A percentile compares a stretch with the other conserved stretches of the same genome.
Conservation (phyloP, 2,797 vertebrate genomes). For the Darevskia nairensis region DNA sequence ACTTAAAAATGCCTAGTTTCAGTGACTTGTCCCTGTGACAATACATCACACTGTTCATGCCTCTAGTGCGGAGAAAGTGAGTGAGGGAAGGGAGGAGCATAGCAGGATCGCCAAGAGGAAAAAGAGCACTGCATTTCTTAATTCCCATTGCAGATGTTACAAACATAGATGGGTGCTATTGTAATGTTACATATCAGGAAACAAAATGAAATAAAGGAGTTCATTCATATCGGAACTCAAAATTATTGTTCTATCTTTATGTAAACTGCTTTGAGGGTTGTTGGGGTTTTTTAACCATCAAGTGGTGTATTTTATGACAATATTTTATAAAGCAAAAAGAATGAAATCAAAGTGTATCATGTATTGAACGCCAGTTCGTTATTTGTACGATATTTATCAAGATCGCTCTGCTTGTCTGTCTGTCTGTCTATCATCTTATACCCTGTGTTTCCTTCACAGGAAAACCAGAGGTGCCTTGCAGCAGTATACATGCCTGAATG, state of each 20-base stretch:
- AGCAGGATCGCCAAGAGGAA: neutral
- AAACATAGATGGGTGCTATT: neutral
- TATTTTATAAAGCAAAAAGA: too few relatives aligned
- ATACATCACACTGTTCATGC: neutral
- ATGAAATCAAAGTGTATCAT: too few relatives aligned
- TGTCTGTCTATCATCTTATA: neutral
- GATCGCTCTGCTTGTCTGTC: too few relatives aligned
- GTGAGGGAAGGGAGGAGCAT: neutral
- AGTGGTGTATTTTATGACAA: too few relatives aligned
- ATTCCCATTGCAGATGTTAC: neutral
- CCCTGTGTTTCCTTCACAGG: neutral
- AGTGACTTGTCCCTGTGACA: conserved; percentile 16
- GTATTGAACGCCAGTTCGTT: too few relatives aligned
- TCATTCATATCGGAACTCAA: neutral
- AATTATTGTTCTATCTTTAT: neutral
- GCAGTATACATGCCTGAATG: neutral
- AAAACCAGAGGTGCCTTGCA: neutral
- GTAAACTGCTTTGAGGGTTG: too few relatives aligned
- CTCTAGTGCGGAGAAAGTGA: conserved; percentile 16
- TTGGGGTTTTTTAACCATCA: too few relatives aligned
- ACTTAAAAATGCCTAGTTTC: conserved; percentile 56
- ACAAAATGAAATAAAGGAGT: neutral
- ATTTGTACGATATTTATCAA: too few relatives aligned
- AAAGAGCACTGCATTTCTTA: neutral
- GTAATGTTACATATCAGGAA: neutral